These are phyloP conservation scores for Ichneumon xanthorius DNA, from an alignment of 2,888 invertebrate species.

Conservation along the genomic window DNA sequence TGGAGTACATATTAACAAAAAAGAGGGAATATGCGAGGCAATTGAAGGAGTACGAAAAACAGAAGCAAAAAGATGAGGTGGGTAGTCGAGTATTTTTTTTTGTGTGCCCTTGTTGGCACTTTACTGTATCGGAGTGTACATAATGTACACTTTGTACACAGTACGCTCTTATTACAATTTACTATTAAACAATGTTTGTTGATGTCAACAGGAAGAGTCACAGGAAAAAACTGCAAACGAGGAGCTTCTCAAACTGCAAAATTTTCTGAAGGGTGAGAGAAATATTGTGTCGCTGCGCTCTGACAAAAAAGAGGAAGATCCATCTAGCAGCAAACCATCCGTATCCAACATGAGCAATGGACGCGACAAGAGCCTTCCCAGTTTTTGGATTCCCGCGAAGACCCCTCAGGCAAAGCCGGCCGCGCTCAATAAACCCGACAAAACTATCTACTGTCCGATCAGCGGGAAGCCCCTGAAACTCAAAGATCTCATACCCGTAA, in stretches of 20 bases:
- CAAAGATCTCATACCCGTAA: conserved; percentile 96
- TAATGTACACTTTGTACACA: too few species aligned
- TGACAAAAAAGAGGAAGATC: conserved; percentile 64
- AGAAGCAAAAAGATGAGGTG: conserved; percentile 91
- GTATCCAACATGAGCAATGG: conserved; percentile 93
- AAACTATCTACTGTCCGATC: conserved; percentile 93
- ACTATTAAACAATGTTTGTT: not conserved
- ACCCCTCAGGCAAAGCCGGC: conserved; percentile 93
- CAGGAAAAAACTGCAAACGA: conserved; percentile 91
- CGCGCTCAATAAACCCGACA: conserved; percentile 91
- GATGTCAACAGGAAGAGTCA: conserved; percentile 86
- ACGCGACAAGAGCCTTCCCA: conserved; percentile 93
- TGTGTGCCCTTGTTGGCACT: not conserved
- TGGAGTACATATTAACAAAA: conserved; percentile 97
- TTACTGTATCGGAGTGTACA: too few species aligned
- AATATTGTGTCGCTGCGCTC: conserved; percentile 86
- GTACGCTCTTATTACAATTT: not conserved
- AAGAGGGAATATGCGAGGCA: conserved; percentile 96
- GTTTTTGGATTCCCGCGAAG: conserved; percentile 98
- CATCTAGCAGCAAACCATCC: conserved; percentile 81
- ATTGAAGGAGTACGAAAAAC: conserved; percentile 96
- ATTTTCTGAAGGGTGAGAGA: conserved; percentile 93
- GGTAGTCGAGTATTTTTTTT: conserved; percentile 7
- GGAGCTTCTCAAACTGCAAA: conserved; percentile 90
- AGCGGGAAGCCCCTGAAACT: conserved; percentile 94